Evolutionary conservation across 2,888 invertebrate species (phyloP).

Genomic region (Agrilus cyanescens): DNA sequence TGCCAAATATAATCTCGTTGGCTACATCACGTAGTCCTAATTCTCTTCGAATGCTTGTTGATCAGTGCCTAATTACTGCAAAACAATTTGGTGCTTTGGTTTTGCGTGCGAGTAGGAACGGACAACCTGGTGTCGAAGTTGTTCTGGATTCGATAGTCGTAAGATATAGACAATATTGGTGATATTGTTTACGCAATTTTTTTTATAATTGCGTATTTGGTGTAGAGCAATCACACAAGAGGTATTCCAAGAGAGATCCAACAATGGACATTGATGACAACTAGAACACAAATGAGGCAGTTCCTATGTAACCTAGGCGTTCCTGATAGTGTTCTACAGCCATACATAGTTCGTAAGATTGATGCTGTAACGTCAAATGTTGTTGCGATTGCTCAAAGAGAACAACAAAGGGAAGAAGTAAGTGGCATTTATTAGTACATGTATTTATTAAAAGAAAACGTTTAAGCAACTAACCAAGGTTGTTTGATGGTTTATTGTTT

Average conservation of each 20-base stretch:
- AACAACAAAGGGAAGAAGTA: slow-evolving; percentile 22
- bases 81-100: slow-evolving; percentile 28
- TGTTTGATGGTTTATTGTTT: no score
- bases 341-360: slow-evolving; percentile 26
- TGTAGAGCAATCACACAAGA: slow-evolving; percentile 25
- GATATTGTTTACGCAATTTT: neutral
- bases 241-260: slow-evolving; percentile 28
- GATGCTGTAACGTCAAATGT: slow-evolving; percentile 21
- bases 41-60: slow-evolving; percentile 21
- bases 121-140: slow-evolving; percentile 33
- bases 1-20: slow-evolving; percentile 28
- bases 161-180: slow-evolving; percentile 14
- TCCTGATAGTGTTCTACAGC: slow-evolving; percentile 24
- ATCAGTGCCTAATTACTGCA: slow-evolving; percentile 22
- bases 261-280: slow-evolving; percentile 27
- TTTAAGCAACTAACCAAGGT: no score
- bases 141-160: slow-evolving; percentile 33
- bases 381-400: slow-evolving; percentile 15
- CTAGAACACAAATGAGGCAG: slow-evolving; percentile 23
- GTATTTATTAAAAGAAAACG: no score
- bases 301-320: slow-evolving; percentile 25
- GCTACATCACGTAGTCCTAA: slow-evolving; percentile 21
- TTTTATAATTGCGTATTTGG: slow-evolving; percentile 1
- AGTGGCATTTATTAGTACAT: slow-evolving; percentile 12
- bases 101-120: slow-evolving; percentile 28